Evolutionary conservation across 2,888 invertebrate species (phyloP).

Genomic region (Lithophane socia): DNA sequence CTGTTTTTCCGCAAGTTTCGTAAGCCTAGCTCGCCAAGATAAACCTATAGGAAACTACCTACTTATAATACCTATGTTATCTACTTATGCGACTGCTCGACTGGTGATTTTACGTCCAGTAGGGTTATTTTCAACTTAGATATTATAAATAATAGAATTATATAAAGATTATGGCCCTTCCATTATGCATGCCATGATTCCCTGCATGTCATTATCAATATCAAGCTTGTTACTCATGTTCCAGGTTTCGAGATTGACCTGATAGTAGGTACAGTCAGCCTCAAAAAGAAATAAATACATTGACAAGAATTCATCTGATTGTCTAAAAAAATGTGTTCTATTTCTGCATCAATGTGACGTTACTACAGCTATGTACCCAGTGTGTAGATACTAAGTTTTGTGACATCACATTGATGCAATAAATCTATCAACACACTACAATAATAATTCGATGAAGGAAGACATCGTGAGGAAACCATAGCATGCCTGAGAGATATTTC

Average conservation of each 20-base stretch:
- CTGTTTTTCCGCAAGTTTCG: slow-evolving; percentile 46
- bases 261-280: background rate
- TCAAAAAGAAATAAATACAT: no score
- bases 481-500: no score
- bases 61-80: background rate
- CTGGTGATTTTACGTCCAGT: background rate
- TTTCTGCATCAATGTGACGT: no score
- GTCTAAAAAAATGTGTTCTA: no score
- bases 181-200: background rate
- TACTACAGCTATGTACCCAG: no score
- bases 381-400: no score
- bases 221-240: background rate
- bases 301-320: no score
- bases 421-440: no score
- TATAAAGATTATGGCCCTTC: background rate
- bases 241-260: background rate
- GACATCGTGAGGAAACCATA: no score
- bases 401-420: no score
- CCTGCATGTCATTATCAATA: background rate
- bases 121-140: background rate
- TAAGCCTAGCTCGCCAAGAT: slow-evolving; percentile 40
- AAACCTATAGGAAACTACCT: slow-evolving; percentile 25
- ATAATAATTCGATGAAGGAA: no score
- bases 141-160: no score
- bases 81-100: background rate